A percentile compares a stretch with the other conserved stretches of the same genome.
phyloP scores from a whole-genome alignment of 2,797 vertebrate genomes.

The Myripristis jacobus region DNA sequence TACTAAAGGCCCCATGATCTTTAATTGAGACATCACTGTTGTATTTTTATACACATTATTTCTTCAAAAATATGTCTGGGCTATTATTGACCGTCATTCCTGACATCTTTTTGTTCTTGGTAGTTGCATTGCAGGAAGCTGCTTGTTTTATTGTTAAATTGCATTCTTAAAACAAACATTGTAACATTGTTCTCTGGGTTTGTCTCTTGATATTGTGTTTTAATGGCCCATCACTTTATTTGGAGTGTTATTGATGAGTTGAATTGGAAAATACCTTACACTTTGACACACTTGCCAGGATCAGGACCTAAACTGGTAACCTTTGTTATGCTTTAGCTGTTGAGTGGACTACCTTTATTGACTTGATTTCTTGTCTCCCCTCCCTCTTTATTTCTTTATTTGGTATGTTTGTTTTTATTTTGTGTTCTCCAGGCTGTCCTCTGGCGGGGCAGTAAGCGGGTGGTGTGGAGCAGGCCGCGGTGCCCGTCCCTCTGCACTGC shows the following conservation, averaged over 20 bases:
- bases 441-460: slow-evolving; percentile 90
- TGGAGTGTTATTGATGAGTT: neutral
- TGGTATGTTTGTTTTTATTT: slow-evolving; percentile 40
- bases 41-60: neutral
- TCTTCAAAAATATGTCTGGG: neutral
- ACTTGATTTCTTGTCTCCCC: slow-evolving; percentile 43
- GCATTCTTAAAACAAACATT: slow-evolving; percentile 1
- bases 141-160: neutral
- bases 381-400: slow-evolving; percentile 28
- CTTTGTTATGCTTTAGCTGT: neutral
- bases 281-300: neutral
- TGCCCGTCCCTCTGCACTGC: slow-evolving; percentile 96
- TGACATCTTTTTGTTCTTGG: neutral
- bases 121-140: neutral
- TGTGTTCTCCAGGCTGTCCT: slow-evolving; percentile 84
- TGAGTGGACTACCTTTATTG: slow-evolving; percentile 1
- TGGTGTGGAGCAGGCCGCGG: slow-evolving; percentile 92
- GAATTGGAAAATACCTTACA: neutral
- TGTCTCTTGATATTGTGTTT: slow-evolving; percentile 14
- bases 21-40: neutral
- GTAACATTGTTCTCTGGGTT: neutral
- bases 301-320: neutral
- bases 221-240: neutral
- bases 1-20: neutral
- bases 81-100: neutral